phyloP scores from a whole-genome alignment of 2,888 invertebrate genomes.

The Ditula angustiorana region DNA sequence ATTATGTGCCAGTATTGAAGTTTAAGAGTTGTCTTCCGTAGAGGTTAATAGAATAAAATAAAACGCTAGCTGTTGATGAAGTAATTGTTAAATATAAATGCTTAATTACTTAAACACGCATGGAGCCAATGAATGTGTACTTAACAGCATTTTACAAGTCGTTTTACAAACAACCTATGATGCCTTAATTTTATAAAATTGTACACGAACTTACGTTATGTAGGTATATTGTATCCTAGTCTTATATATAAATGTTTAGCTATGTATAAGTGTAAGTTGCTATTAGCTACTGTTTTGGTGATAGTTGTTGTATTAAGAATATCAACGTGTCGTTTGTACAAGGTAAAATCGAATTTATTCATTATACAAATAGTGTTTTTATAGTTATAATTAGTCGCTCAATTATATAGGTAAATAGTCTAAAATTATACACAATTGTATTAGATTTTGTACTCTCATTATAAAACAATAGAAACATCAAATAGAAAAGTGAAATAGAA shows the following conservation, averaged over 20 bases:
- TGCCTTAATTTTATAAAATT: conserved; percentile 29
- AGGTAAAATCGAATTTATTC: conserved; percentile 47
- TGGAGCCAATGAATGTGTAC: conserved; percentile 29
- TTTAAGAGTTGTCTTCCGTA: conserved; percentile 9
- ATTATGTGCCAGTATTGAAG: neutral
- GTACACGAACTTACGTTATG: conserved; percentile 36
- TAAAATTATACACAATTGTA: conserved; percentile 2
- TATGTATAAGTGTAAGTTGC: conserved; percentile 46
- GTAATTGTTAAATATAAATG: conserved; percentile 6
- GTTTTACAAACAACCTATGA: conserved; percentile 8
- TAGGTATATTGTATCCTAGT: conserved; percentile 39
- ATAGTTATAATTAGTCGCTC: conserved; percentile 36
- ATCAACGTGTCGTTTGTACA: conserved; percentile 47
- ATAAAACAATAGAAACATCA: conserved; percentile 24
- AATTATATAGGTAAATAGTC: conserved; percentile 46
- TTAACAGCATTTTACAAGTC: neutral
- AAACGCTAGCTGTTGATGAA: conserved; percentile 15
- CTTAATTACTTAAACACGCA: conserved; percentile 25
- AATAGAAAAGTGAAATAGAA: conserved; percentile 11
- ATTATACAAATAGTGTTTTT: neutral
- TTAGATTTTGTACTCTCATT: conserved; percentile 31
- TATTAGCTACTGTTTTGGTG: conserved; percentile 55
- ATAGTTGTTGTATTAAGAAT: conserved; percentile 54
- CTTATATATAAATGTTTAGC: conserved; percentile 36
- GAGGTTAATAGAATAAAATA: conserved; percentile 20